Base-by-base conservation (phyloP, 2,113 vertebrate species). In the Gobius niger region DNA sequence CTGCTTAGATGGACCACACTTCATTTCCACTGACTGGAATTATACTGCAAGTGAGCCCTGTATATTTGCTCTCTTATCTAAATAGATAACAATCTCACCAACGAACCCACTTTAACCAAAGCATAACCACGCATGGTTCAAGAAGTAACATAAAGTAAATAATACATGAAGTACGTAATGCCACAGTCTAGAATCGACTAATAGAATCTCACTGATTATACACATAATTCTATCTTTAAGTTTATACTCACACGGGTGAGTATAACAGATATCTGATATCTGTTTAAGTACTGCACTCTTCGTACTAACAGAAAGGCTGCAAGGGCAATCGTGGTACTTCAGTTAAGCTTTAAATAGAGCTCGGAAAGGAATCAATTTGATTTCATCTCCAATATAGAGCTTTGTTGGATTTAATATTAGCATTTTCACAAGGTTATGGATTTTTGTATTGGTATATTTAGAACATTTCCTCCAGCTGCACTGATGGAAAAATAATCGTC, bases 401-500 rank as follows among this genome's bases (percentile, higher is more conserved):
- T 19, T 53, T 53, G 52, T 54, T 54, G 51, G 16, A 52, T 15
- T 12, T 4, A 14, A 13, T 54, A 54, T 54, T 53, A 54, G 52
- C 12, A 24, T 54, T 54, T 54, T 19, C 52, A 54, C 10, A 54
- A 9, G 24, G 52, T 19, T 53, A 53, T 53, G 5, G 52, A 53
- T 11, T 24, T 19, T 53, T 51, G 24, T 34, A 34, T 53, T 19
- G 51, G 16, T 11, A 56, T 6, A 34, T 56, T 34, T 14, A 40
- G 46, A 50, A 61, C 3, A 46, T 66, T 51, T 51, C 82, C 82
- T 79, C 76, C 73, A 76, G 75, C 73, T 78, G 67, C 60, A 60
- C 77, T 73, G 52, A 73, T 75, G 70, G 67, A 85, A 83, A 65
- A 70, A 77, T 71, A 80, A 72, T 61, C 73, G 75, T 82, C 74